Conservation (phyloP, 2,797 vertebrate genomes). For the Odontamblyopus lacepedii region DNA sequence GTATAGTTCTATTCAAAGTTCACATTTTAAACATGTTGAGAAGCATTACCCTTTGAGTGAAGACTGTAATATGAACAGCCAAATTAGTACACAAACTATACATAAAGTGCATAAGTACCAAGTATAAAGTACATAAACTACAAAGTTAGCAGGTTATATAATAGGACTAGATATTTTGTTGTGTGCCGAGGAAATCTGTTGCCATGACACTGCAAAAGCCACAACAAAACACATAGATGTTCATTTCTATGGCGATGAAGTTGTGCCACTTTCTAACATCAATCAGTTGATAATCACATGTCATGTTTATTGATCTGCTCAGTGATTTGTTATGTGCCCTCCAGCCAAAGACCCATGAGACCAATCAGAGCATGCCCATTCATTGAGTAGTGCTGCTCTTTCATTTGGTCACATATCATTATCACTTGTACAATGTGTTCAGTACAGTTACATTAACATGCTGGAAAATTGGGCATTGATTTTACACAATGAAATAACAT, state of each 20-base stretch:
- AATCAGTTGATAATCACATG: slow-evolving; percentile 48
- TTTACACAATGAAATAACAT: background rate
- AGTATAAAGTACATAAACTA: too few relatives aligned
- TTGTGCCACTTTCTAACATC: slow-evolving; percentile 23
- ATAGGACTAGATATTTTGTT: too few relatives aligned
- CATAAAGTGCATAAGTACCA: too few relatives aligned
- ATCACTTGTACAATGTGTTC: slow-evolving; percentile 8
- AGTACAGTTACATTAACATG: background rate
- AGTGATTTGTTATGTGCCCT: slow-evolving; percentile 56
- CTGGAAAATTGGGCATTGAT: background rate
- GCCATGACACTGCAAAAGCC: background rate
- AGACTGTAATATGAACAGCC: too few relatives aligned
- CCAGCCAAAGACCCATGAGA: slow-evolving; percentile 30
- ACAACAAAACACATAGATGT: background rate
- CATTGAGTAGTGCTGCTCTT: slow-evolving; percentile 15
- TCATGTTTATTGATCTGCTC: slow-evolving; percentile 58
- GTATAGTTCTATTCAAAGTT: background rate
- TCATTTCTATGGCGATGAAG: slow-evolving; percentile 23
- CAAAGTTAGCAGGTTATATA: too few relatives aligned
- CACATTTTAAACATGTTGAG: background rate
- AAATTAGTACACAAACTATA: too few relatives aligned
- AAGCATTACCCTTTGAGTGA: background rate
- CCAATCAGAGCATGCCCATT: slow-evolving; percentile 50
- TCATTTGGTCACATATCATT: slow-evolving; percentile 3
- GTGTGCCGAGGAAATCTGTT: too few relatives aligned